These are phyloP conservation scores for Agonum fuliginosum DNA, from an alignment of 2,888 invertebrate species.

Conservation along the genomic window DNA sequence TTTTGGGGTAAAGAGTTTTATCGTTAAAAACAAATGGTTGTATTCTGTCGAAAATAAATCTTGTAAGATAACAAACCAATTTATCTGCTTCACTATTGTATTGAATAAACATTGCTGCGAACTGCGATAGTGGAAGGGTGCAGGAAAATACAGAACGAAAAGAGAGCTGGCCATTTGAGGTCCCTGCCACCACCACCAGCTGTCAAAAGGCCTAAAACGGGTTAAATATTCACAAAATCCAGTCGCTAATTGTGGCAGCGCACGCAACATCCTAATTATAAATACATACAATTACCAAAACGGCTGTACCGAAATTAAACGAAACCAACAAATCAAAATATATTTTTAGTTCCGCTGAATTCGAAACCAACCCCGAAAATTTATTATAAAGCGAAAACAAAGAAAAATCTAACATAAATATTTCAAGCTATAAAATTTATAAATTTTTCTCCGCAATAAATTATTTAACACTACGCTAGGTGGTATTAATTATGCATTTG, in stretches of 20 bases:
- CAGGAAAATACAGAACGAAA: conserved; percentile 12
- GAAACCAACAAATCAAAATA: conserved; percentile 43
- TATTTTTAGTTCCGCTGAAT: conserved; percentile 40
- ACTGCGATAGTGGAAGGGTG: neutral
- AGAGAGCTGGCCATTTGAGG: conserved; percentile 1
- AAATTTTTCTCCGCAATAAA: conserved; percentile 43
- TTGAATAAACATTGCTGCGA: conserved; percentile 28
- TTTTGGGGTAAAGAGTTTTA: neutral
- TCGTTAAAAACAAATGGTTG: neutral
- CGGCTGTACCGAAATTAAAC: conserved; percentile 34
- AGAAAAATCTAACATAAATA: conserved; percentile 43
- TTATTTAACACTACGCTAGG: conserved; percentile 19
- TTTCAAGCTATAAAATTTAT: conserved; percentile 18
- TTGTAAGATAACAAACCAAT: conserved; percentile 13
- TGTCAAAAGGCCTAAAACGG: conserved; percentile 53
- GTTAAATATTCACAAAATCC: conserved; percentile 50
- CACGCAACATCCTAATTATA: conserved; percentile 57
- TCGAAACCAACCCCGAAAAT: conserved; percentile 15
- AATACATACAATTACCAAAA: conserved; percentile 56
- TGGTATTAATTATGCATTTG: conserved; percentile 56
- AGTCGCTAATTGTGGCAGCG: conserved; percentile 18
- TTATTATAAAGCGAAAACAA: conserved; percentile 42
- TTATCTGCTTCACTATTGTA: neutral
- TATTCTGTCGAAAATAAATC: conserved; percentile 12
- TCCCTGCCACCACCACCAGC: neutral